Percentiles rank a stretch among this genome's conserved stretches.
Evolutionary conservation across 1,140 invertebrate species (phyloP).

Genomic region (Drosophila melanica): DNA sequence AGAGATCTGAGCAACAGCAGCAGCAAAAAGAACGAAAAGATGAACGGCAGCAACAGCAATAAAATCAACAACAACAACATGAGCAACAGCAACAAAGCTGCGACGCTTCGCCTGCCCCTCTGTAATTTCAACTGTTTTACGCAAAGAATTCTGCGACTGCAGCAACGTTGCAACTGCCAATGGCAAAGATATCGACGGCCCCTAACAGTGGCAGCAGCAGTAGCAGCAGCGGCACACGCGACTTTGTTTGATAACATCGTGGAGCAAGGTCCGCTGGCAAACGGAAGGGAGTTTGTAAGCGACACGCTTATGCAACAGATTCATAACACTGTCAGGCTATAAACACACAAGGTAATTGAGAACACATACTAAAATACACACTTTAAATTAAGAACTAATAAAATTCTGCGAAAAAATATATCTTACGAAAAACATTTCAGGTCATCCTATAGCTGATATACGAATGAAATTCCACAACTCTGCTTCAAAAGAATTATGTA

Average conservation of each 20-base stretch:
- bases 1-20: slow-evolving; percentile 31
- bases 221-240: slow-evolving; percentile 17
- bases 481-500: too few relatives aligned
- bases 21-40: background rate
- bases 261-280: background rate
- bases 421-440: too few relatives aligned
- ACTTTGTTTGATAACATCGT: slow-evolving; percentile 16
- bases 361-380: too few relatives aligned
- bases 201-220: background rate
- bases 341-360: too few relatives aligned
- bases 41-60: background rate
- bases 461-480: too few relatives aligned
- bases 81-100: background rate
- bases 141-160: slow-evolving; percentile 4
- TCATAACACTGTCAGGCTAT: too few relatives aligned
- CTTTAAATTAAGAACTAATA: too few relatives aligned
- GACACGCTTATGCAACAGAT: too few relatives aligned
- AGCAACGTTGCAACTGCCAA: background rate
- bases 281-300: background rate
- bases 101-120: background rate
- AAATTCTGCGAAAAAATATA: too few relatives aligned
- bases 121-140: slow-evolving; percentile 16
- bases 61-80: slow-evolving; percentile 9
- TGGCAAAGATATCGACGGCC: background rate
- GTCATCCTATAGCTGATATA: too few relatives aligned